These are phyloP conservation scores for Drosophila azteca DNA, from an alignment of 1,140 invertebrate genomes.

Conservation along the genomic window DNA sequence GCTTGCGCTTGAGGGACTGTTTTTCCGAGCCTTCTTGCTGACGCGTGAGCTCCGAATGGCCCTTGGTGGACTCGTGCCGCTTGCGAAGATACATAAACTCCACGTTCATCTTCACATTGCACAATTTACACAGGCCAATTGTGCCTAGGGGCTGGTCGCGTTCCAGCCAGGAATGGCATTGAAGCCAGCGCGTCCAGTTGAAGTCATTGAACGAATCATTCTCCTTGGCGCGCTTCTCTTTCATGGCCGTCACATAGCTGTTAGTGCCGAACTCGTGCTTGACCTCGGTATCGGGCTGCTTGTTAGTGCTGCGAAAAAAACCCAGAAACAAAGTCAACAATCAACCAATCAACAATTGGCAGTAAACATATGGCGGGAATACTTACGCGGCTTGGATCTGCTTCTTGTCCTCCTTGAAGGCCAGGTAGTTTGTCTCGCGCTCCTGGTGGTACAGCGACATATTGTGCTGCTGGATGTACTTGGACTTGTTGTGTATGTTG, in stretches of 20 bases:
- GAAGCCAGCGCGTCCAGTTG: constrained; percentile 70
- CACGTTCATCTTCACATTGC: constrained; percentile 66
- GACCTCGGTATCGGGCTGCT: constrained; percentile 25
- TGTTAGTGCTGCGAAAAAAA: constrained; percentile 8
- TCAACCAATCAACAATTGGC: neutral
- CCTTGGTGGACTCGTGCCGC: constrained; percentile 59
- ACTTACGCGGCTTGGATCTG: constrained; percentile 31
- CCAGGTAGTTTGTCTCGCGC: constrained; percentile 64
- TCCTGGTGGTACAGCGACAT: constrained; percentile 70
- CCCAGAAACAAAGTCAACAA: neutral
- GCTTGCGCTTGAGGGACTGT: constrained; percentile 49
- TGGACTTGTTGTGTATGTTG: constrained; percentile 40
- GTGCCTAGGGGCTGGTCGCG: constrained; percentile 41
- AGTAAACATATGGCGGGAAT: neutral
- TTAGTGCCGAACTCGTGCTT: constrained; percentile 68
- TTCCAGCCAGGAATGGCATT: constrained; percentile 59
- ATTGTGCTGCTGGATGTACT: constrained; percentile 58
- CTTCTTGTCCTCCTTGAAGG: constrained; percentile 50
- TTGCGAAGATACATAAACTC: constrained; percentile 69
- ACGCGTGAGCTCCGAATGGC: constrained; percentile 46
- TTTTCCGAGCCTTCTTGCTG: constrained; percentile 14
- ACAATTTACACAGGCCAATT: constrained; percentile 51
- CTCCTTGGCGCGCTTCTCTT: constrained; percentile 53
- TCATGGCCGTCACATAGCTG: constrained; percentile 55
- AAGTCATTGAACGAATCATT: constrained; percentile 59